A percentile compares a stretch with the other conserved stretches of the same genome.
phyloP scores from a whole-genome alignment of 1,140 invertebrate genomes.

The Lepidotrigona ventralis region DNA sequence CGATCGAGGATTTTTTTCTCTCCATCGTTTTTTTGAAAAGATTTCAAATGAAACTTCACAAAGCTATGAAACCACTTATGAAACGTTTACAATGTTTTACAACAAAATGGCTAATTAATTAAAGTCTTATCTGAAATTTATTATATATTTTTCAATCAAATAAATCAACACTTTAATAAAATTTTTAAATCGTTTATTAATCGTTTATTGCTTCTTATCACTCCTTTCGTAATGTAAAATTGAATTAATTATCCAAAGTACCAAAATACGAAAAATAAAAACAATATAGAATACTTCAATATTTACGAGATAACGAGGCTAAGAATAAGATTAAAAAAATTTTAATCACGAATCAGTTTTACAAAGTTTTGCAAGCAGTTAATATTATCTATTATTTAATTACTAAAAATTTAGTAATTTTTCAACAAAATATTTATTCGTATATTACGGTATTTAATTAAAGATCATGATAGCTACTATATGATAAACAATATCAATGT shows the following conservation, averaged over 20 bases:
- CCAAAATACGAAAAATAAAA: background rate
- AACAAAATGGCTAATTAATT: background rate
- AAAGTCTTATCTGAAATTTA: background rate
- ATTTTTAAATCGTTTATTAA: background rate
- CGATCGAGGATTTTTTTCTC: constrained; percentile 46
- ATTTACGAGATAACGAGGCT: background rate
- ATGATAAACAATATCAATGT: background rate
- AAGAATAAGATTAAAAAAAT: background rate
- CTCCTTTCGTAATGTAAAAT: background rate
- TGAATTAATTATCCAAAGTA: background rate
- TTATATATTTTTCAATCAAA: background rate
- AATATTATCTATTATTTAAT: too few species aligned
- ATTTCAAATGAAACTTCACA: constrained; percentile 11
- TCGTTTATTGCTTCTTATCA: background rate
- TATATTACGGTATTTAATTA: background rate
- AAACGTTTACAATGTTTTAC: background rate
- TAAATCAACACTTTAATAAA: too few species aligned
- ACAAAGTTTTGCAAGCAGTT: too few species aligned
- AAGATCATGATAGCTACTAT: background rate
- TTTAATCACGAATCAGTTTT: too few species aligned
- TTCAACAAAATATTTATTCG: background rate
- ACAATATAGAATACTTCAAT: background rate
- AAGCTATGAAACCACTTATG: background rate
- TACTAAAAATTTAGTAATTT: too few species aligned
- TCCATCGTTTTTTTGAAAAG: constrained; percentile 59